Evolutionary conservation across 53 echinoderm and acorn worm genomes (phyloP).

Genomic region (Glandiceps talaboti): DNA sequence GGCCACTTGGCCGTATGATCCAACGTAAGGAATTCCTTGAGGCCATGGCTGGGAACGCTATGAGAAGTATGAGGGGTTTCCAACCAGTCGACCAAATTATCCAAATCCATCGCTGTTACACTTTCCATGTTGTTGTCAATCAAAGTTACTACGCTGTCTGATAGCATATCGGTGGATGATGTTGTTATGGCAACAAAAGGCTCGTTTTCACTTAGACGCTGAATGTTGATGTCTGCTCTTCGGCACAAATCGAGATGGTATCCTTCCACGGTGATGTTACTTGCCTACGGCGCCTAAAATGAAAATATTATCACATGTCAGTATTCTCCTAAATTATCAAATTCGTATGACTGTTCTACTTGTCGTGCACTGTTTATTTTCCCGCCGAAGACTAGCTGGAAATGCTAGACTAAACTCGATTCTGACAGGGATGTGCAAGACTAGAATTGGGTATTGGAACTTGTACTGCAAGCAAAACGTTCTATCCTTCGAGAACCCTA

Average conservation of each 20-base stretch:
- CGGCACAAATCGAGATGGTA: not conserved
- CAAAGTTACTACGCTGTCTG: not conserved
- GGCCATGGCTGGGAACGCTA: not conserved
- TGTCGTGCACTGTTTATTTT: too few relatives aligned
- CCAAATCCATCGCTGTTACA: not conserved
- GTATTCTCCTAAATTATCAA: too few relatives aligned
- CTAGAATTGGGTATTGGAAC: too few relatives aligned
- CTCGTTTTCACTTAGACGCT: not conserved
- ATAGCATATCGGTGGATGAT: not conserved
- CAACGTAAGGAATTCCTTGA: constrained; percentile 17
- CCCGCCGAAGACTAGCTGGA: too few relatives aligned
- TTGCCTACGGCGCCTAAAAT: not conserved
- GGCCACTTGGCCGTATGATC: constrained; percentile 29
- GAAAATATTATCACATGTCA: not conserved
- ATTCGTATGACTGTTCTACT: too few relatives aligned
- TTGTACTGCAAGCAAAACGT: too few relatives aligned
- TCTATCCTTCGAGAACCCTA: too few relatives aligned
- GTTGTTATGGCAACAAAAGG: not conserved
- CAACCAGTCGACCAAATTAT: not conserved
- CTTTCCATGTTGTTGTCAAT: not conserved
- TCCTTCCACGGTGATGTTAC: not conserved
- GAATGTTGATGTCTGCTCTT: not conserved
- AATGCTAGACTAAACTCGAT: too few relatives aligned
- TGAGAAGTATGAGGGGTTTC: not conserved
- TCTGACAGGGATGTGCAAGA: too few relatives aligned